A percentile compares a stretch with the other conserved stretches of the same genome.
phyloP scores from a whole-genome alignment of 2,113 vertebrate species.

The Balaeniceps rex region DNA sequence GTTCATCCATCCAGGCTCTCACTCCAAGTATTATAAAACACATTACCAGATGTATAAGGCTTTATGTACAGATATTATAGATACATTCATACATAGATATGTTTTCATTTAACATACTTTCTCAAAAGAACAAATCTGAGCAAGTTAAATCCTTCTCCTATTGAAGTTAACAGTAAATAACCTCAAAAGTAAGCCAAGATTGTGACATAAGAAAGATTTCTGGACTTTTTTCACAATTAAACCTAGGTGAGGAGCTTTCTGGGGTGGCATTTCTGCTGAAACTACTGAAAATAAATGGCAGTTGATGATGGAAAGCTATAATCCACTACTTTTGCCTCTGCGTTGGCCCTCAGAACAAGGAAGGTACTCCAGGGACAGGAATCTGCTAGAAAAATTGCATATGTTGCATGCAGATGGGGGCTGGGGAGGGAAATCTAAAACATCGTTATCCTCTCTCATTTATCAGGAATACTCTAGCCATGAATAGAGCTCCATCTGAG shows the following conservation, averaged over 20 bases:
- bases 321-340: not conserved
- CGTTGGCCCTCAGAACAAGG: not conserved
- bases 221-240: not conserved
- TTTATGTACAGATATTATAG: not conserved
- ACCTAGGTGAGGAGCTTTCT: not conserved
- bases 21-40: not conserved
- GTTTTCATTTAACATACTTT: not conserved
- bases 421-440: not conserved
- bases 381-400: not conserved
- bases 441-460: not conserved
- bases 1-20: not conserved
- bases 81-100: not conserved
- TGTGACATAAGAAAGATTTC: not conserved
- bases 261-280: not conserved
- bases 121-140: not conserved
- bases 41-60: not conserved
- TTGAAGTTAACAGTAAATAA: not conserved
- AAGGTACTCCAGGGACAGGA: not conserved
- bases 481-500: not conserved
- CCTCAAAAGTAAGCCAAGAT: not conserved
- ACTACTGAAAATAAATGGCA: not conserved
- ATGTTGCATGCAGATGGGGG: not conserved
- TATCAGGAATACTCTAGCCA: not conserved
- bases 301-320: not conserved
- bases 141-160: not conserved